Conservation (phyloP, 1,140 invertebrate genomes). For the Octopus bimaculoides region DNA sequence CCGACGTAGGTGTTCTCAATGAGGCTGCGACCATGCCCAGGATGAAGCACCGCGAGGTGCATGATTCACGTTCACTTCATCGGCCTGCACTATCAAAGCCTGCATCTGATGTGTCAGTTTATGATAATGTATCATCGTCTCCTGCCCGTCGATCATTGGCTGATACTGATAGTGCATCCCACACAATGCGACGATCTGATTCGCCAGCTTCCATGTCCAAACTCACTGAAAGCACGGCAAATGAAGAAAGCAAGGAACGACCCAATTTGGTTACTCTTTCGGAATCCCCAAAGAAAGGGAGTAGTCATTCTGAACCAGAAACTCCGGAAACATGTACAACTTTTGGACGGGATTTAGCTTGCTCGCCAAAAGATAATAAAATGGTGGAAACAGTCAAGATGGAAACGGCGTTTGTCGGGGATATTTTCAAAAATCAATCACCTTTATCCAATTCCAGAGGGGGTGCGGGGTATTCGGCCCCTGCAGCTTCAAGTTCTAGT, state of each 20-base stretch:
- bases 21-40: constrained; percentile 50
- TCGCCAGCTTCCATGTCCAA: constrained; percentile 7
- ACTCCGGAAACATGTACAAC: constrained; percentile 11
- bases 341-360: background rate
- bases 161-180: background rate
- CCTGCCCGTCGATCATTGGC: constrained; percentile 12
- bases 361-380: constrained; percentile 7
- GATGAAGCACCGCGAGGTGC: constrained; percentile 27
- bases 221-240: background rate
- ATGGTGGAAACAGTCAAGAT: constrained; percentile 32
- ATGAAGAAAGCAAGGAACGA: constrained; percentile 3
- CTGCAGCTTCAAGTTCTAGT: background rate
- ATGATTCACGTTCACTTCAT: constrained; percentile 30
- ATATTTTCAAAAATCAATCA: constrained; percentile 13
- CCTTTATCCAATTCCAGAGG: background rate
- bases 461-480: background rate
- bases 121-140: constrained; percentile 71
- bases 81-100: constrained; percentile 37
- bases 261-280: background rate
- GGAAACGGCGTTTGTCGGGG: constrained; percentile 41
- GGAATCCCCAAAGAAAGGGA: constrained; percentile 1
- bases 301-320: background rate
- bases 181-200: background rate
- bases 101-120: constrained; percentile 83
- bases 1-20: constrained; percentile 18